These are phyloP conservation scores for Protobothrops mucrosquamatus DNA, from an alignment of 2,113 vertebrate genomes.

Conservation along the genomic window DNA sequence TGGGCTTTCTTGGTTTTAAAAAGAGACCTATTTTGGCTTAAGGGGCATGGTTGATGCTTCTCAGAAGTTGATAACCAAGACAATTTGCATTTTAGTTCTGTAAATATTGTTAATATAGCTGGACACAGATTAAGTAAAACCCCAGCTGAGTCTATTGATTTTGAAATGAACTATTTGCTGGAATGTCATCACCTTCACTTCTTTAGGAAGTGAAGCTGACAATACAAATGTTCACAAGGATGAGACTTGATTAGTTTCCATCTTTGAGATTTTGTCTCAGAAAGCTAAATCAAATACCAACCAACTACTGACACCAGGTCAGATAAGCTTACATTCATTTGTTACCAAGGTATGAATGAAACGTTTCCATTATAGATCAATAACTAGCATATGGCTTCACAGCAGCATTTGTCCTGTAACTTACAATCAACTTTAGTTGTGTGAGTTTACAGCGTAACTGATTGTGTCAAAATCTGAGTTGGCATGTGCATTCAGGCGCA, in stretches of 20 bases:
- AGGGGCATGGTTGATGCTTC: background rate
- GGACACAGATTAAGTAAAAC: background rate
- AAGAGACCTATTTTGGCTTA: background rate
- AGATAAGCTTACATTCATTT: conserved; percentile 37
- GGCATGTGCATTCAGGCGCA: background rate
- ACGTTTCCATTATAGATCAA: conserved; percentile 50
- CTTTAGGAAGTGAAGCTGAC: conserved; percentile 39
- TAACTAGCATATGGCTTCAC: conserved; percentile 34
- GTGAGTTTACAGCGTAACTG: background rate
- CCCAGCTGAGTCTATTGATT: conserved; percentile 3
- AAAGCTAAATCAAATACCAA: conserved; percentile 24
- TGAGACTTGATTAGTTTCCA: conserved; percentile 31
- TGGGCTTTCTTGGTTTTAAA: background rate
- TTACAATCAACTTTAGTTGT: background rate
- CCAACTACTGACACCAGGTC: conserved; percentile 18
- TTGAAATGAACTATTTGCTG: conserved; percentile 41
- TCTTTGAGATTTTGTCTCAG: conserved; percentile 19
- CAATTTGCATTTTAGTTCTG: background rate
- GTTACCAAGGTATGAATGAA: conserved; percentile 47
- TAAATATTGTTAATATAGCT: background rate
- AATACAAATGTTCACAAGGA: conserved; percentile 24
- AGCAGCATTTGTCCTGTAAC: conserved; percentile 26
- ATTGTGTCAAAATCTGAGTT: background rate
- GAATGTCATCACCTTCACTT: conserved; percentile 44
- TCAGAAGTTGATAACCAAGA: background rate